Evolutionary conservation across 2,113 vertebrate genomes (phyloP), one percentile per base, ranked within the genome.

Genomic region (Fulmarus glacialis): DNA sequence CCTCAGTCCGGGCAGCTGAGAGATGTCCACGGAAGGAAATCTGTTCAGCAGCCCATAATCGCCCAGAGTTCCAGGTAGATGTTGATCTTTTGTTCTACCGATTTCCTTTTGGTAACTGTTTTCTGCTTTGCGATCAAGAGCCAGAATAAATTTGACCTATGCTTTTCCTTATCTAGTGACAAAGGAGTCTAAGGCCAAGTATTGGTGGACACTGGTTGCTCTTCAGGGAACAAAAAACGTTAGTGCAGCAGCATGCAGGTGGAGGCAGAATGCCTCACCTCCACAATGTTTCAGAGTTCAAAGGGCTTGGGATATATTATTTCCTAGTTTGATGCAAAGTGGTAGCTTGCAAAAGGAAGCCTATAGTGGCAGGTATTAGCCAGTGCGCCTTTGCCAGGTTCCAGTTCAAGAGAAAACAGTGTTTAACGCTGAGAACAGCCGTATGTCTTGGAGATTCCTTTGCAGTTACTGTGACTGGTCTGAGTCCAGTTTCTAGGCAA

Each of bases 1-100:
- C 52, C 73, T 87, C 66, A 11, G 34, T 42, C 23, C 45, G 60
- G 70, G 48, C 95, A 88, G 82, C 93, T 85, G 83, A 47, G 89
- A 56, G 92, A 79, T 89, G 32, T 79, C 70, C 70, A 48, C 8
- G 78, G 87, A 64, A 94, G 96, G 97, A 97, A 97, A 62, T 97
- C 47, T 80, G 16, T 68, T 96, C 48, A 78, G 80, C 56, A 91
- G 91, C 21, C 32, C 52, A 5, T 58, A n/a, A 45, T 73, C 2
- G 1, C 58, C 45, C 48, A 8, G 19, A 85, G 66, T 45, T 87
- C 55, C 73, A 85, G 0, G 2, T 45, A 72, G 66, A 90, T 52
- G 52, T 66, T 96, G 50, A 40, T 75, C 73, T 91, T 92, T 95
- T 94, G 47, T 95, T 79, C 34, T 67, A 1, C 12, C 5, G 3